These are phyloP conservation scores for Acropora tenuis DNA, from an alignment of 64 coral and sea anemone genomes.

Conservation along the genomic window DNA sequence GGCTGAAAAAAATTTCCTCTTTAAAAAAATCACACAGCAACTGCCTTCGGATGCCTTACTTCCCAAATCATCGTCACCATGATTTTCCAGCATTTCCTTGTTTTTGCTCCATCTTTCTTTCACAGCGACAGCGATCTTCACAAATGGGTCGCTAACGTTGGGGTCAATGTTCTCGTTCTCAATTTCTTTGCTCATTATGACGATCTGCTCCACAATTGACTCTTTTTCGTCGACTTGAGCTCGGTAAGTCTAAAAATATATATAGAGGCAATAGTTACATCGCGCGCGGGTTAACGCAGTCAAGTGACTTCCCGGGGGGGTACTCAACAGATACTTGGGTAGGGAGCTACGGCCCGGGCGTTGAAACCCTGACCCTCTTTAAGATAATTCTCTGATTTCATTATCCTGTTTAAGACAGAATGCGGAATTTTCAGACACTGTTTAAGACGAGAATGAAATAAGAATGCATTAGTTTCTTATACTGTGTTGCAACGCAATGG, in stretches of 20 bases:
- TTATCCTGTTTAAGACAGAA: too few relatives aligned
- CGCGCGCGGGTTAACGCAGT: too few relatives aligned
- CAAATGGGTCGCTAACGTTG: not conserved
- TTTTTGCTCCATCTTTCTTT: conserved; percentile 25
- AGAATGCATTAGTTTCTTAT: too few relatives aligned
- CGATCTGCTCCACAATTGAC: conserved; percentile 62
- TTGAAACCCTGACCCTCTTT: too few relatives aligned
- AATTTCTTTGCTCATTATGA: conserved; percentile 52
- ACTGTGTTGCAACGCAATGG: too few relatives aligned
- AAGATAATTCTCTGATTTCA: too few relatives aligned
- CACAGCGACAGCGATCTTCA: not conserved
- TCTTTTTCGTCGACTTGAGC: conserved; percentile 69
- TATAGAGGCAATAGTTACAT: too few relatives aligned
- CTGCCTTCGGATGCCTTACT: not conserved
- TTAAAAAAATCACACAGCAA: conserved; percentile 21
- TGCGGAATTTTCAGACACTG: too few relatives aligned
- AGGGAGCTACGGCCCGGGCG: too few relatives aligned
- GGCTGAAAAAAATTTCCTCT: conserved; percentile 2
- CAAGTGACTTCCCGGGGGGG: too few relatives aligned
- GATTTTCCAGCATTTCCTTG: conserved; percentile 23
- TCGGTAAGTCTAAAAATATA: conserved; percentile 56
- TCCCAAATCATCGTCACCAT: not conserved
- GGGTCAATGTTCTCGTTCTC: conserved; percentile 35
- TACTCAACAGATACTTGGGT: too few relatives aligned
- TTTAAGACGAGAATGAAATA: too few relatives aligned